Evolutionary conservation across 2,888 invertebrate genomes (phyloP).

Genomic region (Spilarctia lutea): DNA sequence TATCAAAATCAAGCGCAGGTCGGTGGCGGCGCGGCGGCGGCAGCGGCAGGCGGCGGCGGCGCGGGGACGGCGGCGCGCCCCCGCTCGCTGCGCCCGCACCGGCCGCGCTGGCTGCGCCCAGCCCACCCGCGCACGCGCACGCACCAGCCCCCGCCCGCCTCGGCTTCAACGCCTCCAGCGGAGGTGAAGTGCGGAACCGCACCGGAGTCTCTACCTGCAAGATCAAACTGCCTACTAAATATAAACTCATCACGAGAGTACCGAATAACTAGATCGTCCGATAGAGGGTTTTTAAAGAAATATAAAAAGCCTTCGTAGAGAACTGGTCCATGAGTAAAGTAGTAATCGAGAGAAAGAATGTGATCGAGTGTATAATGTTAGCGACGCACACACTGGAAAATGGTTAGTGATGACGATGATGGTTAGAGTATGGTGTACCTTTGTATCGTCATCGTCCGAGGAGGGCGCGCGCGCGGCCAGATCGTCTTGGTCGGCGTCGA

Average conservation of each 20-base stretch:
- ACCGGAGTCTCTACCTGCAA: constrained; percentile 92
- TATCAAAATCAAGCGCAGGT: constrained; percentile 97
- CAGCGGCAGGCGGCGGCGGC: constrained; percentile 79
- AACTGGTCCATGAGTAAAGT: background rate
- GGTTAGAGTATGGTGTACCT: constrained; percentile 66
- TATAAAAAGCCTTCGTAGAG: background rate
- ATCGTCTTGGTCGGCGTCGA: constrained; percentile 64
- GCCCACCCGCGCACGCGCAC: constrained; percentile 76
- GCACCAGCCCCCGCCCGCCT: constrained; percentile 77
- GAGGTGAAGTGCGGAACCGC: constrained; percentile 96
- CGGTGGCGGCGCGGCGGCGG: constrained; percentile 87
- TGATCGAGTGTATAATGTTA: constrained; percentile 23
- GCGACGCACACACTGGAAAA: constrained; percentile 28
- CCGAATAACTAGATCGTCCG: background rate
- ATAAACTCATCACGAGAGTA: too few relatives aligned
- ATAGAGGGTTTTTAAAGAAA: background rate
- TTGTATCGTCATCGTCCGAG: constrained; percentile 77
- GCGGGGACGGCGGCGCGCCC: constrained; percentile 75
- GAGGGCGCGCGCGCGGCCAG: constrained; percentile 65
- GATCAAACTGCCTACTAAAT: background rate
- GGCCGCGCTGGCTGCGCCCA: constrained; percentile 84
- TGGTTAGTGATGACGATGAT: constrained; percentile 57
- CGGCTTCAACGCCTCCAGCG: constrained; percentile 95
- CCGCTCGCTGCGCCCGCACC: constrained; percentile 77
- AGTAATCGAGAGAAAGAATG: background rate